Conservation (phyloP, 64 coral and sea anemone species). For the Acropora yongei region DNA sequence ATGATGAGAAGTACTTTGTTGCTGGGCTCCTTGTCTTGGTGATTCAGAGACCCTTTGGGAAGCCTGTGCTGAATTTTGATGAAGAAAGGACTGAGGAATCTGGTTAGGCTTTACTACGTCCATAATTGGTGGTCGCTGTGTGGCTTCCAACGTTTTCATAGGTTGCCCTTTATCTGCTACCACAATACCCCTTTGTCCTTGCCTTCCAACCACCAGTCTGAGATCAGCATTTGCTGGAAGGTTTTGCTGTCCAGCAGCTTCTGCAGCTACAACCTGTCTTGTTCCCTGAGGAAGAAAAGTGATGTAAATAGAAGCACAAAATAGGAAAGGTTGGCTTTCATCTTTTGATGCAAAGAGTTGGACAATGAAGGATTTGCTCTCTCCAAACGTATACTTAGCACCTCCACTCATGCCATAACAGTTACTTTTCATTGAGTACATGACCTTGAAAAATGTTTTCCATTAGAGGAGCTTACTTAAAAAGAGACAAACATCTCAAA, state of each 20-base stretch:
- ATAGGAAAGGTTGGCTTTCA: neutral
- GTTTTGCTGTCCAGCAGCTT: neutral
- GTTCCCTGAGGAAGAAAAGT: neutral
- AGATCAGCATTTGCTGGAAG: neutral
- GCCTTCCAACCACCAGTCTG: conserved; percentile 5
- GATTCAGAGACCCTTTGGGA: conserved; percentile 6
- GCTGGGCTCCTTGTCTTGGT: neutral
- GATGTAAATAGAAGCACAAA: neutral
- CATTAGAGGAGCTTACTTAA: too few species aligned
- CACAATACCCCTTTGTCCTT: conserved; percentile 2
- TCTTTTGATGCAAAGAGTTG: neutral
- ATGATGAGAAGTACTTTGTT: neutral
- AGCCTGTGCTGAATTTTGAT: neutral
- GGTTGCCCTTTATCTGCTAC: conserved; percentile 1
- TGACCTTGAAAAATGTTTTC: too few species aligned
- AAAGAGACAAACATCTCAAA: neutral
- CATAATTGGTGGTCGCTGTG: neutral
- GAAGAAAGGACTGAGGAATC: neutral
- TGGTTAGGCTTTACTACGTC: neutral
- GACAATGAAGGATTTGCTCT: neutral
- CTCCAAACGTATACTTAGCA: neutral
- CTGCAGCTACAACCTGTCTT: neutral
- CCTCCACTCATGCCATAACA: neutral
- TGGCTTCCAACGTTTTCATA: neutral
- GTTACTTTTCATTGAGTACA: too few species aligned